A percentile compares a stretch with the other conserved stretches of the same genome.
Conservation (phyloP, 2,888 invertebrate species). For the Patella ulyssiponensis region DNA sequence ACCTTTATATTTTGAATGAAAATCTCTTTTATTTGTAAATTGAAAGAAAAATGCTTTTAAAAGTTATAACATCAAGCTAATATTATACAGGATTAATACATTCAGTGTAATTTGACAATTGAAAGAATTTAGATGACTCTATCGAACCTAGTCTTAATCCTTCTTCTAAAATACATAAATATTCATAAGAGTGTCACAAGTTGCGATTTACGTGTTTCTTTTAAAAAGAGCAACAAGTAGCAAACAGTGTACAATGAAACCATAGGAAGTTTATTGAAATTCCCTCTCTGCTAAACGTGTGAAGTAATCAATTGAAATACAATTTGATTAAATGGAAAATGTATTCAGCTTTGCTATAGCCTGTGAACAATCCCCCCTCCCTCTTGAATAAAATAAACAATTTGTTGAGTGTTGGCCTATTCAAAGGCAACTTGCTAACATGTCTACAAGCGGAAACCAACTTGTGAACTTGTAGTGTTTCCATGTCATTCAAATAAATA, state of each 20-base stretch:
- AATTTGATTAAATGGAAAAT: conserved; percentile 13
- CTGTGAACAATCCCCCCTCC: conserved; percentile 10
- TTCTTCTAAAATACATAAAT: too few species aligned
- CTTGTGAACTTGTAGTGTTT: conserved; percentile 13
- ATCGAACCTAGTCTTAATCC: too few species aligned
- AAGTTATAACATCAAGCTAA: too few species aligned
- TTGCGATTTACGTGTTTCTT: too few species aligned
- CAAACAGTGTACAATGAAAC: not conserved
- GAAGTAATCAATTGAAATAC: conserved; percentile 9
- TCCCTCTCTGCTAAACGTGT: not conserved
- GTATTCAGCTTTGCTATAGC: conserved; percentile 4
- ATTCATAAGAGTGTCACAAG: too few species aligned
- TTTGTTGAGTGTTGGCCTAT: conserved; percentile 12
- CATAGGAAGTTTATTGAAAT: conserved; percentile 7
- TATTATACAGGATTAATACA: too few species aligned
- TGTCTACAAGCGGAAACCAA: conserved; percentile 10
- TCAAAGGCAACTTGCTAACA: conserved; percentile 10
- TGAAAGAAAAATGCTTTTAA: too few species aligned
- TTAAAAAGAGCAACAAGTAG: too few species aligned
- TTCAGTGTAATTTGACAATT: too few species aligned
- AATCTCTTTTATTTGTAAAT: too few species aligned
- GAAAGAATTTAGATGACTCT: too few species aligned
- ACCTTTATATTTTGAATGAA: too few species aligned
- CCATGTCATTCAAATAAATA: conserved; percentile 8
- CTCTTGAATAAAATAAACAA: conserved; percentile 13